A percentile compares a stretch with the other conserved stretches of the same genome.
These are phyloP conservation scores for Cepaea nemoralis DNA, from an alignment of 1,140 invertebrate genomes.

Conservation along the genomic window DNA sequence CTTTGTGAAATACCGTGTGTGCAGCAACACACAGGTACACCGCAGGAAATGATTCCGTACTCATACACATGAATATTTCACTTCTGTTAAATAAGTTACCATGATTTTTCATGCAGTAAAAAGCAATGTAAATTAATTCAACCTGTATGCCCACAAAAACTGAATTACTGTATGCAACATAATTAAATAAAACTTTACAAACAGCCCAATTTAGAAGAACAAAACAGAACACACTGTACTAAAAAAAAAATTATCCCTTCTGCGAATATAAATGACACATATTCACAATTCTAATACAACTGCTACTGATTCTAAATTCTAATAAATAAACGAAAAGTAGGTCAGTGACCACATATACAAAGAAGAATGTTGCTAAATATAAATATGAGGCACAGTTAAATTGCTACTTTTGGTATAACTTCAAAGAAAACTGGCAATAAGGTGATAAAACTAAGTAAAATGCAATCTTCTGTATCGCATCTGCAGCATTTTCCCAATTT, in stretches of 20 bases:
- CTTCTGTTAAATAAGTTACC: too few species aligned
- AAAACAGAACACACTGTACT: not conserved
- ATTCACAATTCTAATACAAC: not conserved
- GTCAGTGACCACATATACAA: not conserved
- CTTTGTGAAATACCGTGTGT: too few species aligned
- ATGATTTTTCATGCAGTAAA: too few species aligned
- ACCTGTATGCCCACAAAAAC: not conserved
- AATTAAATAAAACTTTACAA: not conserved
- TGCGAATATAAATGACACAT: too few species aligned
- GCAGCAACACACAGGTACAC: too few species aligned
- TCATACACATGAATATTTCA: too few species aligned
- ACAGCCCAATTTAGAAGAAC: not conserved
- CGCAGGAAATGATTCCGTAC: too few species aligned
- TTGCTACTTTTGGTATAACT: slow-evolving; percentile 29
- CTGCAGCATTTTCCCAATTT: slow-evolving; percentile 5
- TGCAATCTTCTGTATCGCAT: not conserved
- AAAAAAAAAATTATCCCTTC: not conserved
- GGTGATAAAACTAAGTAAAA: not conserved
- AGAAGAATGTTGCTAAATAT: not conserved
- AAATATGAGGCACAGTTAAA: slow-evolving; percentile 25
- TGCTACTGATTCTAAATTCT: not conserved
- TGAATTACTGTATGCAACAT: not conserved
- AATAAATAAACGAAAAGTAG: slow-evolving; percentile 8
- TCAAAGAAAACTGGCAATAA: slow-evolving; percentile 1
- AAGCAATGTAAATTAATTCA: not conserved